A percentile compares a stretch with the other conserved stretches of the same genome.
Evolutionary conservation across 2,113 vertebrate genomes (phyloP).

Genomic region (Sorex fumeus): DNA sequence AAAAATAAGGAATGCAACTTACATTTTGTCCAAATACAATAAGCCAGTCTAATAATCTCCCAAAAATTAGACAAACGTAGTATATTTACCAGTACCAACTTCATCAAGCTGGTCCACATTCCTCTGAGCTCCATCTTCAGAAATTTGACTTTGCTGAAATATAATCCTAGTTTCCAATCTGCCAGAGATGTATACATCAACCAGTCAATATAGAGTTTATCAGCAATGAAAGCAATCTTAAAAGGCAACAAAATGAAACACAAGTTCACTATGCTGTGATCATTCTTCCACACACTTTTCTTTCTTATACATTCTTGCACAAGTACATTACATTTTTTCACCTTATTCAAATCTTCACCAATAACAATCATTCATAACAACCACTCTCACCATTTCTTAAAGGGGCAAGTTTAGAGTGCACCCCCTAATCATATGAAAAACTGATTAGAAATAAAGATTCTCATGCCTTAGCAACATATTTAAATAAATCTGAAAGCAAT

Average conservation of each 20-base stretch:
- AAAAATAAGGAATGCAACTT: slow-evolving; percentile 33
- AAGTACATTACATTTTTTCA: slow-evolving; percentile 31
- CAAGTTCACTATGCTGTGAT: slow-evolving; percentile 20
- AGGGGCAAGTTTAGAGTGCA: not conserved
- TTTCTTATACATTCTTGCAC: slow-evolving; percentile 6
- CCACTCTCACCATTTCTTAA: not conserved
- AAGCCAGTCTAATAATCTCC: not conserved
- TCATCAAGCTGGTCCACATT: slow-evolving; percentile 78
- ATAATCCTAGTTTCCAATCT: slow-evolving; percentile 88
- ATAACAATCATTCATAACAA: slow-evolving; percentile 5
- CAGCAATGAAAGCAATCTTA: slow-evolving; percentile 55
- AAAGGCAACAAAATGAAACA: slow-evolving; percentile 26
- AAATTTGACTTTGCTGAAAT: slow-evolving; percentile 65
- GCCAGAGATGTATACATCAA: not conserved
- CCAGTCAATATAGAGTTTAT: slow-evolving; percentile 16
- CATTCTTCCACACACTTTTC: slow-evolving; percentile 19
- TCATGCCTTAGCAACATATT: not conserved
- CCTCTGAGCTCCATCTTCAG: not conserved
- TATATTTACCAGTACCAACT: slow-evolving; percentile 87
- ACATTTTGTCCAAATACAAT: slow-evolving; percentile 16
- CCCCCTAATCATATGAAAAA: not conserved
- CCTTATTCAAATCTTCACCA: not conserved
- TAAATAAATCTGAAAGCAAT: slow-evolving; percentile 28
- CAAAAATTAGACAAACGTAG: slow-evolving; percentile 23
- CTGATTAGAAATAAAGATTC: slow-evolving; percentile 16